These are phyloP conservation scores for Macaca mulatta DNA, from an alignment of 2,113 vertebrate genomes.

Conservation along the genomic window DNA sequence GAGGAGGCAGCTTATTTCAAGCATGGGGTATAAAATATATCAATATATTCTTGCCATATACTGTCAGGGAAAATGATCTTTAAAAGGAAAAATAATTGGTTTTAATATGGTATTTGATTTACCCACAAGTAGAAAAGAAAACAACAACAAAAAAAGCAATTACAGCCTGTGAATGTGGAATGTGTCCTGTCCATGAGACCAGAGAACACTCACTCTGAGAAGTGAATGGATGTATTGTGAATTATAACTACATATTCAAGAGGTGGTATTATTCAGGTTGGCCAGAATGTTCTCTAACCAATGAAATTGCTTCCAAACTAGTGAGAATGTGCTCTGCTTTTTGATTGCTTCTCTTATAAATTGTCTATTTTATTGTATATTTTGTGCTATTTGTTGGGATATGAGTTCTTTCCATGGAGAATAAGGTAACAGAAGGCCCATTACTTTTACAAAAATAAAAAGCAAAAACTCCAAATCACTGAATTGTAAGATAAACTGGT, in stretches of 20 bases:
- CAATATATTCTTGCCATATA: not conserved
- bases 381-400: not conserved
- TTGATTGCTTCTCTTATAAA: not conserved
- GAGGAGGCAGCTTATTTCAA: not conserved
- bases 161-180: not conserved
- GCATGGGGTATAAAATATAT: not conserved
- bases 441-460: not conserved
- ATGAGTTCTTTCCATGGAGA: not conserved
- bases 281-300: not conserved
- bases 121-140: not conserved
- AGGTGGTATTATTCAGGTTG: not conserved
- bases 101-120: not conserved
- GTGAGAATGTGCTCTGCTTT: not conserved
- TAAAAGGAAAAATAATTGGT: not conserved
- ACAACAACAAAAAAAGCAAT: not conserved
- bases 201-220: not conserved
- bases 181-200: not conserved
- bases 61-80: not conserved
- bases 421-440: not conserved
- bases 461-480: not conserved
- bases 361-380: not conserved
- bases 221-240: not conserved
- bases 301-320: conserved; percentile 5
- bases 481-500: not conserved
- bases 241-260: not conserved